These are phyloP conservation scores for Potamilus streckersoni DNA, from an alignment of 1,140 invertebrate genomes.

Conservation along the genomic window DNA sequence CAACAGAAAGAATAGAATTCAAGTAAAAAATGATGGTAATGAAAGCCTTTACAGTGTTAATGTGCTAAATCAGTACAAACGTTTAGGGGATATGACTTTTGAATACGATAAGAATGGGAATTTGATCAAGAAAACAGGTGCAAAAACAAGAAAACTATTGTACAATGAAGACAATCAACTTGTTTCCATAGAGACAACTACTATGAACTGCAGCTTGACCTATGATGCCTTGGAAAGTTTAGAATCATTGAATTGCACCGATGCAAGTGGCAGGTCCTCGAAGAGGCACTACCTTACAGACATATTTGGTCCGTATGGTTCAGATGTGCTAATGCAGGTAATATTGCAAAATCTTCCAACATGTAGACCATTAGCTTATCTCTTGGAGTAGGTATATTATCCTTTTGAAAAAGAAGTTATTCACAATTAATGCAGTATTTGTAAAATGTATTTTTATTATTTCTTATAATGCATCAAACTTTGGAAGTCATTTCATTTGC, in stretches of 20 bases:
- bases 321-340: constrained; percentile 7
- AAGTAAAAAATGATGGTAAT: background rate
- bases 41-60: constrained; percentile 2
- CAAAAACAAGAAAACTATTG: background rate
- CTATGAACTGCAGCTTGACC: background rate
- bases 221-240: constrained; percentile 12
- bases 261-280: too few relatives aligned
- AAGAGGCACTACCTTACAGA: background rate
- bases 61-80: constrained; percentile 11
- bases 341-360: background rate
- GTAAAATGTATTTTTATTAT: too few relatives aligned
- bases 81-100: background rate
- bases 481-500: too few relatives aligned
- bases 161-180: constrained; percentile 15
- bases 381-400: background rate
- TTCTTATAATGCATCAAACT: too few relatives aligned
- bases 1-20: constrained; percentile 8
- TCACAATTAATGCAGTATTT: too few relatives aligned
- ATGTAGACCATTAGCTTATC: background rate
- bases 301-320: background rate
- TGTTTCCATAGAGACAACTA: background rate
- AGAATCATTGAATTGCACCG: constrained; percentile 3
- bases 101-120: constrained; percentile 17
- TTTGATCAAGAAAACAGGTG: background rate
- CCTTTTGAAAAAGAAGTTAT: too few relatives aligned